These are phyloP conservation scores for Lordiphosa mommai DNA, from an alignment of 1,140 invertebrate species.

Conservation along the genomic window DNA sequence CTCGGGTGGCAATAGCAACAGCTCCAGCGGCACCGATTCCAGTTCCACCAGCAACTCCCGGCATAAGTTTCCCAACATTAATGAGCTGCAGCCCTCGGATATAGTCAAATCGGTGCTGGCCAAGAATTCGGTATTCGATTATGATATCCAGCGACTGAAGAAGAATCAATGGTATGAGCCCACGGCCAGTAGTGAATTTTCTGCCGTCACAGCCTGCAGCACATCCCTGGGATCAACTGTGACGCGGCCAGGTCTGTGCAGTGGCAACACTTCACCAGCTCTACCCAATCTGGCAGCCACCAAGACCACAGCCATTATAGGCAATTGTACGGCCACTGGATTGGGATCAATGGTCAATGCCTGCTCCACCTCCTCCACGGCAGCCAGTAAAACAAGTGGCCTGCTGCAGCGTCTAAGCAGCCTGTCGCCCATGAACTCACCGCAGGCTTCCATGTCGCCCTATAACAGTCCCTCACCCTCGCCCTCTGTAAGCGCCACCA, in stretches of 20 bases:
- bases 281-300: conserved; percentile 75
- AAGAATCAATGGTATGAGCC: conserved; percentile 93
- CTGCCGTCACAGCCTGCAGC: conserved; percentile 23
- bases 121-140: conserved; percentile 96
- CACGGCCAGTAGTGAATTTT: conserved; percentile 41
- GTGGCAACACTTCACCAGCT: conserved; percentile 69
- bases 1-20: conserved; percentile 60
- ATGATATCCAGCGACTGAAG: conserved; percentile 95
- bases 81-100: conserved; percentile 93
- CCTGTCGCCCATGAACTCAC: conserved; percentile 78
- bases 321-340: conserved; percentile 32
- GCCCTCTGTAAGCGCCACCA: conserved; percentile 43
- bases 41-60: conserved; percentile 81
- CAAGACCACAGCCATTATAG: conserved; percentile 63
- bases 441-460: conserved; percentile 76
- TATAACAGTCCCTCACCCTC: conserved; percentile 75
- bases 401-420: conserved; percentile 68
- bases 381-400: conserved; percentile 38
- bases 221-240: conserved; percentile 2
- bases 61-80: conserved; percentile 85
- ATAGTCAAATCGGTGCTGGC: conserved; percentile 95
- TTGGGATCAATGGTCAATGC: conserved; percentile 17
- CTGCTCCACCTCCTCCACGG: conserved; percentile 4
- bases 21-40: conserved; percentile 57
- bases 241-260: conserved; percentile 30